phyloP scores from a whole-genome alignment of 2,888 invertebrate genomes.

The Eulithis prunata region DNA sequence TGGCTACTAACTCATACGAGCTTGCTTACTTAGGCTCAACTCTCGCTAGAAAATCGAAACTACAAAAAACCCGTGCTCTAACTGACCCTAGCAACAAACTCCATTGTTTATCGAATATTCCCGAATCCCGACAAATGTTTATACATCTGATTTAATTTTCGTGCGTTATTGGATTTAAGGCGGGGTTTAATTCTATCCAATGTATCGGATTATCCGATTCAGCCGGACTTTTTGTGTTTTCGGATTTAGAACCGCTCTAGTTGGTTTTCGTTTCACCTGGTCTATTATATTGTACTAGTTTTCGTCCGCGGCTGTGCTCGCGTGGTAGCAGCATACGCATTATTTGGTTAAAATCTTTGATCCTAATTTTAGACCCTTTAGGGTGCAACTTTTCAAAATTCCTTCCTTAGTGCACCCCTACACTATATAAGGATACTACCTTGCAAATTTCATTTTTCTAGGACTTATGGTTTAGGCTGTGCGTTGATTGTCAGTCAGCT shows the following conservation, averaged over 20 bases:
- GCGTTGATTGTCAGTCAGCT: too few species aligned
- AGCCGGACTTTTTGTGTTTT: constrained; percentile 22
- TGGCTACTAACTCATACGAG: too few species aligned
- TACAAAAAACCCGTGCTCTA: neutral
- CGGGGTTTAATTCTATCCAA: constrained; percentile 47
- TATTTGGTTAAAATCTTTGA: too few species aligned
- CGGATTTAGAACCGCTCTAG: constrained; percentile 2
- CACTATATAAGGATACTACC: too few species aligned
- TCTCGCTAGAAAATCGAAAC: neutral
- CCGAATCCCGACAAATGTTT: constrained; percentile 54
- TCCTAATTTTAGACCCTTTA: too few species aligned
- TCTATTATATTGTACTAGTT: neutral
- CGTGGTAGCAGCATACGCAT: too few species aligned
- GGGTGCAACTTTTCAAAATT: too few species aligned
- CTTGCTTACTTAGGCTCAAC: too few species aligned
- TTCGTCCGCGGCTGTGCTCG: too few species aligned
- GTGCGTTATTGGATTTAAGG: constrained; percentile 56
- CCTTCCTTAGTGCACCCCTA: too few species aligned
- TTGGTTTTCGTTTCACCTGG: neutral
- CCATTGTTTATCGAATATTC: constrained; percentile 29
- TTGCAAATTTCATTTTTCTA: too few species aligned
- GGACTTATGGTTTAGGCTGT: too few species aligned
- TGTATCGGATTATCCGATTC: constrained; percentile 42
- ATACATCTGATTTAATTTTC: constrained; percentile 51
- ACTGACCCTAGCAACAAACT: constrained; percentile 5